Evolutionary conservation across 2,797 vertebrate genomes (phyloP), one percentile per base, ranked within the genome.

Genomic region (Pelobates cultripes): DNA sequence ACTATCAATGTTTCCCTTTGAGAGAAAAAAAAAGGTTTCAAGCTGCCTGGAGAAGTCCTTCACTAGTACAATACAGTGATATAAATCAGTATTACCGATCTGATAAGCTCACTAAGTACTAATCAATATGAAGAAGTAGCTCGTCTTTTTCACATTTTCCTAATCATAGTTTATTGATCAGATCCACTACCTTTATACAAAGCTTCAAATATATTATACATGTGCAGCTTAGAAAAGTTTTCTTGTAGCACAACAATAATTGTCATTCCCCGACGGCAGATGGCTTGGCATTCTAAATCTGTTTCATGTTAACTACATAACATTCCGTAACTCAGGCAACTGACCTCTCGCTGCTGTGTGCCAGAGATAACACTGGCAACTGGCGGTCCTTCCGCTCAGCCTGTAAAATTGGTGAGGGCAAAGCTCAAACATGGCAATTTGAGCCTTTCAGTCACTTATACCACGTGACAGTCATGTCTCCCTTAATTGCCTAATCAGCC

Each of bases 121-220:
- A 63, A 81, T 81, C 66, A 75, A 75, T 75, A 70, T 41, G 51
- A 81, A 75, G 68, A 81, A 67, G 66, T 55, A 61, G 53, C 43
- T 70, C 4, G 43, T 81, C 53, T 47, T 73, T 75, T 81, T 75
- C 66, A 69, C 70, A 43, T 81, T 75, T 47, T 14, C 64, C 41
- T 71, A 75, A 61, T 75, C 79, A 80, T 74, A 74, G 71, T 72
- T 74, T 63, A 81, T 81, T 69, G 73, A 81, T 75, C 40, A 42
- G 43, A 80, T 74, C 79, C 73, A n/a, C 43, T 45, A 55, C 10
- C 40, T 61, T 70, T 66, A 61, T 75, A 75, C 72, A 75, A 53
- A 75, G 68, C 73, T 61, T 81, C 43, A 75, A 75, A 75, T 5
- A 43, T 40, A 10, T 68, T 43, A 42, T 68, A 42, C 66, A 68